A percentile compares a stretch with the other conserved stretches of the same genome.
phyloP scores from a whole-genome alignment of 2,113 vertebrate genomes.

The Stegostoma tigrinum region DNA sequence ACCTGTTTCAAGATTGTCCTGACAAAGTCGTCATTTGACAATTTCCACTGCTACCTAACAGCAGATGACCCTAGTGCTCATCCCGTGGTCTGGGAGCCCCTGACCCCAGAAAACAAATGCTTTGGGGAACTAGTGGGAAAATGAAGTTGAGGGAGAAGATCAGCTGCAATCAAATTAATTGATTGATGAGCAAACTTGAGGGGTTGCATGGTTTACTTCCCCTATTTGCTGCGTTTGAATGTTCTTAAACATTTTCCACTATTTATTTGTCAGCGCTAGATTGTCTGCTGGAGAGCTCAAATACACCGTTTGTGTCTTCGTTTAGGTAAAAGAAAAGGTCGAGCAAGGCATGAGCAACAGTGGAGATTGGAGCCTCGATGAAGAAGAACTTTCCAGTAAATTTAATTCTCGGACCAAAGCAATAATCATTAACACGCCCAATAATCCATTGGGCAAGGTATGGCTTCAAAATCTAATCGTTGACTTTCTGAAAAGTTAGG shows the following conservation, averaged over 20 bases:
- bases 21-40: not conserved
- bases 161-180: not conserved
- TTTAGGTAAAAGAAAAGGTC: slow-evolving; percentile 45
- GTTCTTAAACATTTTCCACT: not conserved
- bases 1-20: not conserved
- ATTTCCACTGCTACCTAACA: not conserved
- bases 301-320: not conserved
- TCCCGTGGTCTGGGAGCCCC: too few species aligned
- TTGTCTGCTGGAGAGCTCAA: not conserved
- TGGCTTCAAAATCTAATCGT: slow-evolving; percentile 39
- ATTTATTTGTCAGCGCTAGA: not conserved
- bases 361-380: slow-evolving; percentile 79
- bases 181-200: not conserved
- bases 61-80: too few species aligned
- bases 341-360: slow-evolving; percentile 56
- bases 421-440: slow-evolving; percentile 87
- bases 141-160: not conserved
- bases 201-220: not conserved
- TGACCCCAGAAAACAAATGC: not conserved
- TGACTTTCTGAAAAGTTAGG: not conserved
- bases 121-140: not conserved
- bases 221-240: not conserved
- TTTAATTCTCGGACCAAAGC: slow-evolving; percentile 91
- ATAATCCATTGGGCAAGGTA: slow-evolving; percentile 92
- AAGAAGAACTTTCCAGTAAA: slow-evolving; percentile 78